Evolutionary conservation across 2,888 invertebrate species (phyloP).

Genomic region (Penaeus monodon): DNA sequence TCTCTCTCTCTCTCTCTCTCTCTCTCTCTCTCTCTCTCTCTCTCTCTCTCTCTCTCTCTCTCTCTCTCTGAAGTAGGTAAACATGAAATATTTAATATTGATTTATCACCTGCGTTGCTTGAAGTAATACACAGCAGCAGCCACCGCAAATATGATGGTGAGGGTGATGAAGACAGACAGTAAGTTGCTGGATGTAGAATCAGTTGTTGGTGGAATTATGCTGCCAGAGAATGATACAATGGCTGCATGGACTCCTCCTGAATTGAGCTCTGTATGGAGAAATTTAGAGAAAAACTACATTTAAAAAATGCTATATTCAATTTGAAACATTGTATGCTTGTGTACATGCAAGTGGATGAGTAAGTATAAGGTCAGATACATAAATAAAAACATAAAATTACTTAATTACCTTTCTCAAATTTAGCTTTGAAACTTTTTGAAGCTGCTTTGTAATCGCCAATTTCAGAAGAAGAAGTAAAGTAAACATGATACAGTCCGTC

Average conservation of each 20-base stretch:
- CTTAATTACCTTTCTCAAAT: constrained; percentile 49
- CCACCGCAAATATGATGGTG: too few species aligned
- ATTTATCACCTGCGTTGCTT: too few species aligned
- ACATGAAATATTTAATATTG: too few species aligned
- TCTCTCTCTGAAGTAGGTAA: too few species aligned
- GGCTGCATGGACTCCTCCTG: not conserved
- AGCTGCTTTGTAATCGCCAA: constrained; percentile 36
- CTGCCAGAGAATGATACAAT: constrained; percentile 15
- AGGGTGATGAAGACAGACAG: too few species aligned
- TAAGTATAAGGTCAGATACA: not conserved
- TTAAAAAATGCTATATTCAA: too few species aligned
- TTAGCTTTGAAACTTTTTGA: constrained; percentile 35
- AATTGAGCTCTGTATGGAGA: constrained; percentile 13
- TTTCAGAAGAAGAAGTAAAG: constrained; percentile 37
- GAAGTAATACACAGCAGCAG: too few species aligned
- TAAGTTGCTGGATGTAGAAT: not conserved
- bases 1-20: too few species aligned
- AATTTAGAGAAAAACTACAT: too few species aligned
- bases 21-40: too few species aligned
- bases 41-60: too few species aligned
- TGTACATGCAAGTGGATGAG: not conserved
- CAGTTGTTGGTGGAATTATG: not conserved
- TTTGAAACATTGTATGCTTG: not conserved
- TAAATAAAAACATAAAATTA: not conserved
- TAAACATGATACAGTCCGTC: constrained; percentile 41